These are phyloP conservation scores for Habrosyne pyritoides DNA, from an alignment of 2,888 invertebrate genomes.

Conservation along the genomic window DNA sequence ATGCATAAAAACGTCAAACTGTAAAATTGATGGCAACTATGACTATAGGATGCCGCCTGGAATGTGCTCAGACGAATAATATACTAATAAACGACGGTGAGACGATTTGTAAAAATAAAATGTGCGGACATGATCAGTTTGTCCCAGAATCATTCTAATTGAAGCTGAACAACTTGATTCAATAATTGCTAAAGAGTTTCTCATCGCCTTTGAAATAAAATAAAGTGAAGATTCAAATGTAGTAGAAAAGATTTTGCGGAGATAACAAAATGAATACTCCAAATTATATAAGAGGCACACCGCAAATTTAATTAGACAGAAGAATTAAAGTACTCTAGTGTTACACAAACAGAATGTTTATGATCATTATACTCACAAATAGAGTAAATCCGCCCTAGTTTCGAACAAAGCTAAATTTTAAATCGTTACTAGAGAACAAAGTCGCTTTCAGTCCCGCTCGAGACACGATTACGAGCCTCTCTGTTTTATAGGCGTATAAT, in stretches of 20 bases:
- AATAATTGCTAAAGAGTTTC: slow-evolving; percentile 5
- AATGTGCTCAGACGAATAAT: slow-evolving; percentile 68
- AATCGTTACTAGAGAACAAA: slow-evolving; percentile 43
- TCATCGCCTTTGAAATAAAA: not conserved
- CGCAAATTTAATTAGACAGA: slow-evolving; percentile 15
- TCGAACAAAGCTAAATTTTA: slow-evolving; percentile 49
- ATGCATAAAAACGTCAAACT: slow-evolving; percentile 80
- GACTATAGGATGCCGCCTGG: slow-evolving; percentile 51
- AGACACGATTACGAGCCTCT: slow-evolving; percentile 65
- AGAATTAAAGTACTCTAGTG: slow-evolving; percentile 18
- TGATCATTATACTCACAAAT: slow-evolving; percentile 60
- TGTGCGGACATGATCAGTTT: slow-evolving; percentile 56
- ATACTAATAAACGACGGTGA: slow-evolving; percentile 62
- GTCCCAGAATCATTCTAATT: slow-evolving; percentile 32
- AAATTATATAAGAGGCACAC: not conserved
- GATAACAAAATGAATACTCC: not conserved
- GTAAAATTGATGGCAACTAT: slow-evolving; percentile 67
- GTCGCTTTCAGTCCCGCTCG: slow-evolving; percentile 31
- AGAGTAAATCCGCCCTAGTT: slow-evolving; percentile 58
- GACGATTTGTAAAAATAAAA: slow-evolving; percentile 77
- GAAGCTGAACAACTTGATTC: slow-evolving; percentile 3
- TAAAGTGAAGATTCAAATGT: not conserved
- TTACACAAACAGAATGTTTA: slow-evolving; percentile 51
- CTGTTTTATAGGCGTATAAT: slow-evolving; percentile 68
- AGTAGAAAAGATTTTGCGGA: not conserved